Evolutionary conservation across 2,797 vertebrate species (phyloP), one percentile per base, ranked within the genome.

Genomic region (Ptychobarbus kaznakovi): DNA sequence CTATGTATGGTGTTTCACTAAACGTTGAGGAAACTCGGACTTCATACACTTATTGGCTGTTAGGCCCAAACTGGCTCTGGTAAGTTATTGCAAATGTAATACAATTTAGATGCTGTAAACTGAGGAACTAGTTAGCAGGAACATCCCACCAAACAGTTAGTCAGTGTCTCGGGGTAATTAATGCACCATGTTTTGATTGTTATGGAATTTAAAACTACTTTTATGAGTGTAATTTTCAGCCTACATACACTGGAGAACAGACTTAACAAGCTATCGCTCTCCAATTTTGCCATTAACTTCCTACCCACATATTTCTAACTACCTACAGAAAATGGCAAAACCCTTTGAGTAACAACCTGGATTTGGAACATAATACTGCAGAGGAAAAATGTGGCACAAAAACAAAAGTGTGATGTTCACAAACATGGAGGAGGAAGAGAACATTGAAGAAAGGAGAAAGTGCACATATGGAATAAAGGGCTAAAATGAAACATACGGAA

Each of bases 401-500:
- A 73, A 73, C n/a, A 86, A 28, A 49, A 84, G 81, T 75, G 80
- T 80, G 70, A 70, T 81, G 82, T 51, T 68, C 61, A 76, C 56
- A 80, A 80, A 68, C 46, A 75, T n/a, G 78, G 86, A 84, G 84
- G n/a, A 66, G 32, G 80, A 80, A 46, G 49, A 77, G 28, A 38
- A 77, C 80, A 44, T 15, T 69, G 44, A 69, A 32, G 78, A 38
- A 69, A 66, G 46, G 18, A 73, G 44, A 77, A 72, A 70, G 88
- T 85, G 66, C 35, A 61, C 73, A 91, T 86, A 73, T 63, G 56
- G 42, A 85, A 70, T 51, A 63, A 87, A 87, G 76, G 81, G 88
- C 88, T 87, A 87, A 91, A 86, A 89, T 87, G 66, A 86, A 86
- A 91, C 89, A 91, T 51, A 86, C 56, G 91, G 90, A 92, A 91